A percentile compares a stretch with the other conserved stretches of the same genome.
These are phyloP conservation scores for Acleris cristana DNA, from an alignment of 2,888 invertebrate genomes.

Conservation along the genomic window DNA sequence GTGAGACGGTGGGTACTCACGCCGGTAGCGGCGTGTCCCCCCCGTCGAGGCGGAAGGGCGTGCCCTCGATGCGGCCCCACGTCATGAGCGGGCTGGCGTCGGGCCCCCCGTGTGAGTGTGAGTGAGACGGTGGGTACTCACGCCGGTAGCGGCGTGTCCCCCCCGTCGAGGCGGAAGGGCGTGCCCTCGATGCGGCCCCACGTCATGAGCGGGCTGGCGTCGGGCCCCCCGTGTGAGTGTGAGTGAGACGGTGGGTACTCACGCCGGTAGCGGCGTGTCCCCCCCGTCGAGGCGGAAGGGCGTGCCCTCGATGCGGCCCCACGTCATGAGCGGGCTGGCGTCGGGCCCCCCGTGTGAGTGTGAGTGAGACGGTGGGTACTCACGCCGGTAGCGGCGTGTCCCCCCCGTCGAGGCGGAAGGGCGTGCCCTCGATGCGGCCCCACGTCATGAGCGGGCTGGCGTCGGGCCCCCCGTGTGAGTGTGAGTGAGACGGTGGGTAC, in stretches of 20 bases:
- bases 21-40: conserved; percentile 92
- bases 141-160: conserved; percentile 92
- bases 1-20: conserved; percentile 55
- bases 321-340: conserved; percentile 98
- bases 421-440: conserved; percentile 99
- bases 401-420: conserved; percentile 92
- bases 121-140: conserved; percentile 50
- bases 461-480: conserved; percentile 83
- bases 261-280: conserved; percentile 91
- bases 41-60: conserved; percentile 94
- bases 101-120: conserved; percentile 71
- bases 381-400: conserved; percentile 92
- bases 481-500: conserved; percentile 39
- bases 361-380: conserved; percentile 42
- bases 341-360: conserved; percentile 83
- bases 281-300: conserved; percentile 94
- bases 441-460: conserved; percentile 99
- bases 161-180: conserved; percentile 93
- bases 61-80: conserved; percentile 99
- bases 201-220: conserved; percentile 98
- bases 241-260: conserved; percentile 43
- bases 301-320: conserved; percentile 99
- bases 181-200: conserved; percentile 99
- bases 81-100: conserved; percentile 98
- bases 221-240: conserved; percentile 78